Evolutionary conservation across 2,888 invertebrate species (phyloP), one percentile per base, ranked within the genome.

Genomic region (Eremobia ochroleuca): DNA sequence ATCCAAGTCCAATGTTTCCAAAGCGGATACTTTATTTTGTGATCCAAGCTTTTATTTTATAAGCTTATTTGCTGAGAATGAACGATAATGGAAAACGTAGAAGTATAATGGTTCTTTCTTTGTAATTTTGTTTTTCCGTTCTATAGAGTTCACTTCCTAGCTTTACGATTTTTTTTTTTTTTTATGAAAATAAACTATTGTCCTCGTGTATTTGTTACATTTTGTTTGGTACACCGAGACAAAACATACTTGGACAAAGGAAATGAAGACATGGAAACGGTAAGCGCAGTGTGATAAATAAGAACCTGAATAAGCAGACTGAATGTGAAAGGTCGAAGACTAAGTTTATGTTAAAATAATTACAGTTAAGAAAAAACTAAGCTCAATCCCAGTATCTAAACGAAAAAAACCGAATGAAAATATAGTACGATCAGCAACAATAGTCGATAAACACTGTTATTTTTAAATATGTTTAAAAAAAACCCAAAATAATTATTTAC

Each of bases 1-100:
- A n/a, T n/a, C n/a, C n/a, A 76, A 70, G 40, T 34, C 43, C 69
- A 62, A 81, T 62, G 21, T 55, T 62, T 58, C 11, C 40, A 66
- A 64, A 82, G 15, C 28, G 15, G 2, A 55, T 64, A 67, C 40
- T 69, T 69, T 58, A 65, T 61, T n/a, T 59, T 61, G 21, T 8
- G 49, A 49, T 52, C 9, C 21, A 25, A 40, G 18, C 37, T 43
- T 67, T 66, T 13, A 49, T 43, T 40, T 34, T 58, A 28, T 28
- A 28, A 58, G 15, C 52, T 25, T 49, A 25, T 49, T 21, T 52
- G 52, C 52, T 52, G 3, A 25, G 25, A 52, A 52, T 52, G 25
- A 52, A 52, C 25, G 4, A 4, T 52, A 52, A 52, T 9, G 52
- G 25, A 11, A 52, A 52, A 25, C 25, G 9, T 25, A 11, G 9